A percentile compares a stretch with the other conserved stretches of the same genome.
Evolutionary conservation across 2,888 invertebrate genomes (phyloP).

Genomic region (Drosophila niveifrons): DNA sequence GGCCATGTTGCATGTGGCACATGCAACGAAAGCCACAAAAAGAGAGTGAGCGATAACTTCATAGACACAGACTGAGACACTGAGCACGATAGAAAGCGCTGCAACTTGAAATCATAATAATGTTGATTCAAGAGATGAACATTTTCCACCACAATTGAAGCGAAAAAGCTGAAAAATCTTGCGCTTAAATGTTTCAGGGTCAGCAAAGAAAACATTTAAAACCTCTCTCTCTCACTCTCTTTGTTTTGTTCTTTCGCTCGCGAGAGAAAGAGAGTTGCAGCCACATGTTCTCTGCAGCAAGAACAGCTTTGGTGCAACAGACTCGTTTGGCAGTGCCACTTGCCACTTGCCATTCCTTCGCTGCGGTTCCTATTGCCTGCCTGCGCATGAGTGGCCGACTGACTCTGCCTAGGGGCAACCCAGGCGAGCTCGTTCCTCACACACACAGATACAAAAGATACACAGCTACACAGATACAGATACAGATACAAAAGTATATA

Average conservation of each 20-base stretch:
- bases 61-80: not conserved
- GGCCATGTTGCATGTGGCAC: slow-evolving; percentile 52
- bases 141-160: slow-evolving; percentile 12
- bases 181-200: slow-evolving; percentile 20
- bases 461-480: not conserved
- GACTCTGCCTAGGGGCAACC: slow-evolving; percentile 40
- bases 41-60: slow-evolving; percentile 1
- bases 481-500: not conserved
- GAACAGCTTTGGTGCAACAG: not conserved
- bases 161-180: not conserved
- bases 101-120: slow-evolving; percentile 22
- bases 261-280: slow-evolving; percentile 2
- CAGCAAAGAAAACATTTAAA: slow-evolving; percentile 14
- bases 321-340: not conserved
- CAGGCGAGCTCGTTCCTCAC: slow-evolving; percentile 25
- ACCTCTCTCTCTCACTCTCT: not conserved
- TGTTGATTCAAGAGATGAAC: slow-evolving; percentile 2
- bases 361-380: slow-evolving; percentile 54
- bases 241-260: not conserved
- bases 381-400: slow-evolving; percentile 67
- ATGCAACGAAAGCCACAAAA: slow-evolving; percentile 18
- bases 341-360: not conserved
- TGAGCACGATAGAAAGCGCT: not conserved
- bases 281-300: slow-evolving; percentile 27
- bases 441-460: not conserved